Evolutionary conservation across 1,140 invertebrate genomes (phyloP), one percentile per base, ranked within the genome.

Genomic region (Drosophila nigrodunni): DNA sequence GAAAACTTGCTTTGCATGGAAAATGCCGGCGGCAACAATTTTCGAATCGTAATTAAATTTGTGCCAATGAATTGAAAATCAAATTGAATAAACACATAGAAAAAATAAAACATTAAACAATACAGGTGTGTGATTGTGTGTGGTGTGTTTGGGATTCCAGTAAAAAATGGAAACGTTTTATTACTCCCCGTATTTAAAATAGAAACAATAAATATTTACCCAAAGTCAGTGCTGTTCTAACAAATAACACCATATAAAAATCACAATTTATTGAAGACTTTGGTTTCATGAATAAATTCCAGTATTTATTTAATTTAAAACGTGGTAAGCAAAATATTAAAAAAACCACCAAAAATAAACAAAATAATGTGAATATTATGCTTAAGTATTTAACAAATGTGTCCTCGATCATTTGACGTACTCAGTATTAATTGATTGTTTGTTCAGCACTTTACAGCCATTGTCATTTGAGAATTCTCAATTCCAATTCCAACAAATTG

Each of bases 11-110:
- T 75, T 18, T 41, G 59, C 66, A 41, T 58, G 73, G 60, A 71
- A 80, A 82, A 77, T 77, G 77, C 83, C 83, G 83, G 69, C 83
- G 83, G 83, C 80, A 72, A 55, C 55, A 69, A 35, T 60, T 80
- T 57, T 76, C 49, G 30, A 60, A 79, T 18, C 46, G 61, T 82
- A 82, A 80, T 88, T 79, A 61, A 77, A 88, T 80, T 78, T 61
- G n/a, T 21, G 25, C 35, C 61, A 46, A 18, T 61, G 62, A 74
- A 76, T 79, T 78, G 35, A 67, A 77, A 57, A 25, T 13, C 7
- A 61, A 75, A 77, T 65, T 69, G 43, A 68, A 86, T 65, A n/a
- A 57, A 18, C 34, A 55, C 69, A 62, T 21, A 21, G 68, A 39
- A 68, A 64, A 76, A 46, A 71, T 41, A 66, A 72, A 50, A 58